Conservation (phyloP, 37 sponge, comb jelly and placozoan species). For the Amphimedon queenslandica region DNA sequence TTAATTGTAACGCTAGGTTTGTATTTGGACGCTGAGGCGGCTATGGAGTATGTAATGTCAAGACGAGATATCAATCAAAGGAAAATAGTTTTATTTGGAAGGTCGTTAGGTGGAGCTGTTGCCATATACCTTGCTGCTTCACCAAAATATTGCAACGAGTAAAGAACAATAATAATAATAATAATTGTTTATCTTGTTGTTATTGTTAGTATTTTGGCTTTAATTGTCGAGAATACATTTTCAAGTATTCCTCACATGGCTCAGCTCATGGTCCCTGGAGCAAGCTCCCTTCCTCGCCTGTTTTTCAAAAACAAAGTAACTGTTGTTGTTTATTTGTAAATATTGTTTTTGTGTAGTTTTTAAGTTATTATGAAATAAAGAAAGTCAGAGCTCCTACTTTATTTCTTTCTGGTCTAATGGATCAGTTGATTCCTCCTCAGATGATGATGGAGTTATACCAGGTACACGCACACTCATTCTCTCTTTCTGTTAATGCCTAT, state of each 20-base stretch:
- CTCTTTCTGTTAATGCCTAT: not conserved
- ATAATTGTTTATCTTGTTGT: not conserved
- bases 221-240: slow-evolving; percentile 97
- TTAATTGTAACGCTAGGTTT: too few species aligned
- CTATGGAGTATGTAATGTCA: slow-evolving; percentile 74
- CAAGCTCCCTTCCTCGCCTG: slow-evolving; percentile 64
- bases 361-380: slow-evolving; percentile 65
- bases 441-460: slow-evolving; percentile 97
- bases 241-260: slow-evolving; percentile 94
- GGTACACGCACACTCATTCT: slow-evolving; percentile 31
- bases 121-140: slow-evolving; percentile 84
- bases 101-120: slow-evolving; percentile 94
- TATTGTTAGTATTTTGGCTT: slow-evolving; percentile 55
- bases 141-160: slow-evolving; percentile 67
- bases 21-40: slow-evolving; percentile 89
- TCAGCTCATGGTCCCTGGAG: slow-evolving; percentile 79
- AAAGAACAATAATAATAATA: slow-evolving; percentile 9
- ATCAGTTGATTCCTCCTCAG: slow-evolving; percentile 84
- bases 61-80: slow-evolving; percentile 82
- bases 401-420: slow-evolving; percentile 88
- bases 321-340: not conserved
- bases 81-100: slow-evolving; percentile 91
- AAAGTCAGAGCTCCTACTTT: slow-evolving; percentile 72
- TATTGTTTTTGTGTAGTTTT: slow-evolving; percentile 50
- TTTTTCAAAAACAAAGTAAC: slow-evolving; percentile 93